phyloP scores from a whole-genome alignment of 2,113 vertebrate species.

The Alethe diademata region DNA sequence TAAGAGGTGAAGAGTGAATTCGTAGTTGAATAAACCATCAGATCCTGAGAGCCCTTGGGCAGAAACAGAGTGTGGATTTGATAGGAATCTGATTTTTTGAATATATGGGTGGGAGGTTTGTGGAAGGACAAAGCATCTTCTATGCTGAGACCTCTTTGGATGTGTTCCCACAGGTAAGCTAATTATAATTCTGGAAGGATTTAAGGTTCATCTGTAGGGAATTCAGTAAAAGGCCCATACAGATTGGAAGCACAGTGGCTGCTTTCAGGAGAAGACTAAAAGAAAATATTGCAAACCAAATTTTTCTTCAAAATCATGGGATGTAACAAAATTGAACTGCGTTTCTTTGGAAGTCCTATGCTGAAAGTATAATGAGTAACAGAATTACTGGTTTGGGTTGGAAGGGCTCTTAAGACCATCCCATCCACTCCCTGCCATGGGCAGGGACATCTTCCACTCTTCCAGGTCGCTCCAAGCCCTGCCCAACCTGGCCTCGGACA shows the following conservation, averaged over 20 bases:
- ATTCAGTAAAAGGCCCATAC: background rate
- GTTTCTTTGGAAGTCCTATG: background rate
- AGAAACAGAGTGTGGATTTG: background rate
- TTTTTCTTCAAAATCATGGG: background rate
- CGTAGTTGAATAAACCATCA: background rate
- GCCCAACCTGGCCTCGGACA: background rate
- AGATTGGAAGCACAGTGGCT: background rate
- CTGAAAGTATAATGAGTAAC: background rate
- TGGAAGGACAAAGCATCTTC: background rate
- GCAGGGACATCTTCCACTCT: accelerated
- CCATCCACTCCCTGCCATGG: background rate
- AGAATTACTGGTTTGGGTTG: background rate
- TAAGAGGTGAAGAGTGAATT: background rate
- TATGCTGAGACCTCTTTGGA: background rate
- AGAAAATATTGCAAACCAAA: background rate
- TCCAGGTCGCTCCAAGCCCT: accelerated
- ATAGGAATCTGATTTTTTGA: background rate
- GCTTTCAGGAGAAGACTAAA: background rate
- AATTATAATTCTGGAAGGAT: background rate
- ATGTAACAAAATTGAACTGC: background rate
- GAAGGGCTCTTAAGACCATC: background rate
- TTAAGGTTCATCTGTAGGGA: background rate
- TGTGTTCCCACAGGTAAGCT: accelerated
- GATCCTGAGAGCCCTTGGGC: background rate
- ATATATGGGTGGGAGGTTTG: accelerated